Percentiles rank a stretch among this genome's conserved stretches.
Evolutionary conservation across 2,888 invertebrate genomes (phyloP).

Genomic region (Vanessa cardui): DNA sequence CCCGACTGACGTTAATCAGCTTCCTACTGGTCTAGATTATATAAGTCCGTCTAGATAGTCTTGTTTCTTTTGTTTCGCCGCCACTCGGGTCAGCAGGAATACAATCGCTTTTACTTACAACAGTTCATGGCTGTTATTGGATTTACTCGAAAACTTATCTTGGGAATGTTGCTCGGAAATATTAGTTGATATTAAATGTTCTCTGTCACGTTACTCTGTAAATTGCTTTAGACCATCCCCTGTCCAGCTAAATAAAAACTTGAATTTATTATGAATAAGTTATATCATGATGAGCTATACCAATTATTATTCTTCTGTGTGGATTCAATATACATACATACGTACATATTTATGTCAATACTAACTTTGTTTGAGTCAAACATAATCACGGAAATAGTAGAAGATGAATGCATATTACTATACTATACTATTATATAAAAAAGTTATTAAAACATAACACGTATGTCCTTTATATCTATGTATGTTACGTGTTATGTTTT

Average conservation of each 20-base stretch:
- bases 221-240: slow-evolving; percentile 8
- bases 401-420: no score
- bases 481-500: no score
- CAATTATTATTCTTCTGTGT: neutral
- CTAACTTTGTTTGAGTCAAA: no score
- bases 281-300: neutral
- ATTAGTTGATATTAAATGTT: slow-evolving; percentile 27
- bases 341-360: no score
- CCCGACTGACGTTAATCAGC: slow-evolving; percentile 73
- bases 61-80: slow-evolving; percentile 56
- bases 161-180: slow-evolving; percentile 18
- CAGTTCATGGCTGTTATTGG: slow-evolving; percentile 57
- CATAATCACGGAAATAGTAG: no score
- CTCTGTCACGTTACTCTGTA: slow-evolving; percentile 14
- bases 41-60: slow-evolving; percentile 57
- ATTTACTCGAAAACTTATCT: slow-evolving; percentile 45
- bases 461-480: no score
- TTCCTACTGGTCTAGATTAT: slow-evolving; percentile 66
- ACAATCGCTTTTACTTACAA: slow-evolving; percentile 52
- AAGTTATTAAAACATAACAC: no score
- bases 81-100: slow-evolving; percentile 55
- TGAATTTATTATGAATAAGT: neutral
- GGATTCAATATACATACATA: neutral
- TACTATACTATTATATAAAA: no score
- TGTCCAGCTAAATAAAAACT: slow-evolving; percentile 6